Evolutionary conservation across 2,797 vertebrate genomes (phyloP).

Genomic region (Pseudochirops corinnae): DNA sequence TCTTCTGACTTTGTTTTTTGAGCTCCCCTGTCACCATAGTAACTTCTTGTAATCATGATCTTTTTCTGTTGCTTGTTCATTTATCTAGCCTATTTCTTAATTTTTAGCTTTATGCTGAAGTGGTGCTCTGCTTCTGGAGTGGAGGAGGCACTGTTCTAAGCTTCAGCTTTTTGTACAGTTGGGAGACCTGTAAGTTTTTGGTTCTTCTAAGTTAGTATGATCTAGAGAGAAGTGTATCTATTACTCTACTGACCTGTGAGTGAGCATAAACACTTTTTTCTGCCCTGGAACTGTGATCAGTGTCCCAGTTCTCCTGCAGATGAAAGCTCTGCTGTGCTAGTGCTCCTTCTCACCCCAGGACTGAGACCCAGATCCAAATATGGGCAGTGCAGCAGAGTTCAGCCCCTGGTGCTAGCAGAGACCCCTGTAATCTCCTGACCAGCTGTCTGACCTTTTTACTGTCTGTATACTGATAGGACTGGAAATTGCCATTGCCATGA

Average conservation of each 20-base stretch:
- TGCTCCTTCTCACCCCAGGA: background rate
- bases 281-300: background rate
- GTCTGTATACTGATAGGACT: background rate
- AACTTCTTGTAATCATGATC: too few species aligned
- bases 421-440: background rate
- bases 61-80: too few species aligned
- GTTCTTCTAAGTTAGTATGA: background rate
- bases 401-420: background rate
- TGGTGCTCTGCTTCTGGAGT: too few species aligned
- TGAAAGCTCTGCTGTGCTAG: background rate
- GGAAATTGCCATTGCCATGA: background rate
- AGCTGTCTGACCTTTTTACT: background rate
- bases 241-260: conserved; percentile 13
- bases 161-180: too few species aligned
- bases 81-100: too few species aligned
- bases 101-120: too few species aligned
- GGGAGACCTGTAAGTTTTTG: too few species aligned
- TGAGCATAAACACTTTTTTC: conserved; percentile 22
- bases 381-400: too few species aligned
- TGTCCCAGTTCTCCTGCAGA: background rate
- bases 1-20: too few species aligned
- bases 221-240: background rate
- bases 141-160: too few species aligned
- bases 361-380: background rate
- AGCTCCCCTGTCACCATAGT: too few species aligned